Evolutionary conservation across 2,888 invertebrate species (phyloP).

Genomic region (Melanophora roralis): DNA sequence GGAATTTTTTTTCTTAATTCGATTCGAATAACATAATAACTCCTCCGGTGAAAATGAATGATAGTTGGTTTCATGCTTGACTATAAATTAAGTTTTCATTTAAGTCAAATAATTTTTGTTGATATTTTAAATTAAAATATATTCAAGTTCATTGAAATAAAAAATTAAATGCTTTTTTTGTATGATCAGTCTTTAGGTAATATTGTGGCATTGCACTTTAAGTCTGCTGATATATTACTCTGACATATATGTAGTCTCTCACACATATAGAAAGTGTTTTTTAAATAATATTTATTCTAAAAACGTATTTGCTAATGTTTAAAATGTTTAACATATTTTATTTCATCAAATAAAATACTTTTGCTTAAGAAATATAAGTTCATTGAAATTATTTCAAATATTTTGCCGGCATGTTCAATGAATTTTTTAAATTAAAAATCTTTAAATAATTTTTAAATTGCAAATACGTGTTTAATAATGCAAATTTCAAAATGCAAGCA

Average conservation of each 20-base stretch:
- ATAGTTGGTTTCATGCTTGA: too few relatives aligned
- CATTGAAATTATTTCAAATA: background rate
- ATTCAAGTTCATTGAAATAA: slow-evolving; percentile 36
- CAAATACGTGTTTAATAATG: too few relatives aligned
- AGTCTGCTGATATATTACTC: background rate
- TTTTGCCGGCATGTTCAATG: too few relatives aligned
- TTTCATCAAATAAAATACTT: too few relatives aligned
- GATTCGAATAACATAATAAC: too few relatives aligned
- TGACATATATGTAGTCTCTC: background rate
- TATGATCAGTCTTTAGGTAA: background rate
- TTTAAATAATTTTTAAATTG: too few relatives aligned
- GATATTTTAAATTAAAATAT: background rate
- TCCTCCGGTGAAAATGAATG: too few relatives aligned
- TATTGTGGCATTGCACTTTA: background rate
- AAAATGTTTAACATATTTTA: background rate
- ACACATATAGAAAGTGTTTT: background rate
- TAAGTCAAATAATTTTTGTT: background rate
- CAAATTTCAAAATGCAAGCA: too few relatives aligned
- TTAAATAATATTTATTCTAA: background rate
- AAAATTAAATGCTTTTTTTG: slow-evolving; percentile 15
- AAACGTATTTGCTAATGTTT: background rate
- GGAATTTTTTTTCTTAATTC: too few relatives aligned
- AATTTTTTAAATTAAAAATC: too few relatives aligned
- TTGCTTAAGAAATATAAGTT: background rate
- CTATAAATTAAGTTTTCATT: too few relatives aligned